Base-by-base conservation (phyloP, 1,140 invertebrate genomes). In the Eufriesea mexicana region DNA sequence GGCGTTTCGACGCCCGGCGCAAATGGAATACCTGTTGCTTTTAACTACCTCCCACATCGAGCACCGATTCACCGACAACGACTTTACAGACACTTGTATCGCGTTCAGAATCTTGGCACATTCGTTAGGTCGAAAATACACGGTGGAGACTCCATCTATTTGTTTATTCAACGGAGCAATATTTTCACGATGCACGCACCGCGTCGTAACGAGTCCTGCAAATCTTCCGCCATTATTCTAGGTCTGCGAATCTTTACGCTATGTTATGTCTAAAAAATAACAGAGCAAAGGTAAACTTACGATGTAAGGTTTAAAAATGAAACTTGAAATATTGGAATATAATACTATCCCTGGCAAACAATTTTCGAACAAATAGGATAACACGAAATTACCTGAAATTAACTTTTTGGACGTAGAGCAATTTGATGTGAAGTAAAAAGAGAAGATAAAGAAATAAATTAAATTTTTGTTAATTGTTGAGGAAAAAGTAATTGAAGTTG, bases 11-110 rank as follows among this genome's bases (percentile, higher is more conserved):
- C 35, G 55, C 59, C 42, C 55, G 47, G 16, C 18, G 83, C 71
- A 84, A 82, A 77, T 84, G 73, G 75, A 79, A 74, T 87, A 84
- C 82, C 85, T 87, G 82, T 87, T 87, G 86, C 72, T 57, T 87
- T 64, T 68, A 49, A 75, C 83, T 54, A 20, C 55, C 55, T 78
- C 57, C 75, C 54, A 49, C 76, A 78, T 84, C 67, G 76, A 73
- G 81, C 81, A 55, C 18, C 81, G 7, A 71, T 83, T 61, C 75
- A n/a, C 6, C 42, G 23, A 35, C 67, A 7, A 47, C 59, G 76
- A 72, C 57, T 49, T 79, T 35, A 35, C 59, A 6, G 68, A 12
- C 47, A 47, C 49, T 47, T 25, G 67, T 51, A 47, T 78, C 67
- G 55, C 18, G 25, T 23, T 68, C 47, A 66, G 79, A 79, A 84